Conservation (phyloP, 2,797 vertebrate species). For the Enteromius viviparus region DNA sequence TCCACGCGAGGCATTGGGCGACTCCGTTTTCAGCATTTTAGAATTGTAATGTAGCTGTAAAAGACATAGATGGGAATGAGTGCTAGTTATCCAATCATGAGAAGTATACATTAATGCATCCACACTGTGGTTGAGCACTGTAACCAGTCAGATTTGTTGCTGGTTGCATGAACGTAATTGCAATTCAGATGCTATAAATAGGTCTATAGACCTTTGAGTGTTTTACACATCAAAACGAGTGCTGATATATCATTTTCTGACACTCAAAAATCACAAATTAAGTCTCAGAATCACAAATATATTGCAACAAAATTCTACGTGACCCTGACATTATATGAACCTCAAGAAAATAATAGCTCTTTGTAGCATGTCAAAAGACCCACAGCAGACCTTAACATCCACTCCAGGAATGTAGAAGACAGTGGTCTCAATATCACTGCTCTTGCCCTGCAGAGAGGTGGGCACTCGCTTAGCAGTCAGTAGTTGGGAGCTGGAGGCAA, state of each 20-base stretch:
- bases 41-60: constrained; percentile 97
- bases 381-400: constrained; percentile 90
- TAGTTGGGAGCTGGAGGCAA: constrained; percentile 89
- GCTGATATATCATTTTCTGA: background rate
- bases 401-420: constrained; percentile 99
- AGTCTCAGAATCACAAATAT: background rate
- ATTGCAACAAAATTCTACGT: background rate
- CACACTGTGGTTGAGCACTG: background rate
- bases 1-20: constrained; percentile 92
- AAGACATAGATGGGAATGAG: background rate
- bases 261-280: background rate
- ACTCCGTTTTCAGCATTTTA: constrained; percentile 96
- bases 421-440: constrained; percentile 93
- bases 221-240: background rate
- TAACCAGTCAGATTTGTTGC: background rate
- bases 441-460: constrained; percentile 92
- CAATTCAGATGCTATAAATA: background rate
- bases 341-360: background rate
- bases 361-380: constrained; percentile 20
- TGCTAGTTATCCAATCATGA: background rate
- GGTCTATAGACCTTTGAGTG: background rate
- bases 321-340: background rate
- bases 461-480: constrained; percentile 93
- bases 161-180: background rate
- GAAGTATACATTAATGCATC: background rate